These are phyloP conservation scores for Euplexia lucipara DNA, from an alignment of 2,888 invertebrate genomes.

Conservation along the genomic window DNA sequence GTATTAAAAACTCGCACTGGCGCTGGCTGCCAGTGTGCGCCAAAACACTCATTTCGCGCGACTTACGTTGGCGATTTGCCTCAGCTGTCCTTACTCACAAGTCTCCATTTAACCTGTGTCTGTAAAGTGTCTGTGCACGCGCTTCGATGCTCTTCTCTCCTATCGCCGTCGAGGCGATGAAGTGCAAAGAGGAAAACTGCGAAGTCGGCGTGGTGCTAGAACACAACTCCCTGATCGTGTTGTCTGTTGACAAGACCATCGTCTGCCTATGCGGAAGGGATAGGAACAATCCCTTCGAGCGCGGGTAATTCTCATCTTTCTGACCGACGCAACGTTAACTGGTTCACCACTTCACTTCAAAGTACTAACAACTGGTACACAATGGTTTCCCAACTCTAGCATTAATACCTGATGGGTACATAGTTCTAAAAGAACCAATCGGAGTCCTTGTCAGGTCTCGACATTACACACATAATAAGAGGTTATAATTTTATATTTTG, in stretches of 20 bases:
- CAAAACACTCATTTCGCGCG: slow-evolving; percentile 83
- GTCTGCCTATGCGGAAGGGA: slow-evolving; percentile 89
- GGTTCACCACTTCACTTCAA: slow-evolving; percentile 68
- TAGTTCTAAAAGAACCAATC: slow-evolving; percentile 20
- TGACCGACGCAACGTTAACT: slow-evolving; percentile 73
- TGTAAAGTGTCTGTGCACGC: slow-evolving; percentile 83
- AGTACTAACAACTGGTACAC: slow-evolving; percentile 63
- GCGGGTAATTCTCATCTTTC: slow-evolving; percentile 86
- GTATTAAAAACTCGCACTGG: slow-evolving; percentile 81
- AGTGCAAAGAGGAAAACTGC: slow-evolving; percentile 91
- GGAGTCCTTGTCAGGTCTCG: slow-evolving; percentile 18
- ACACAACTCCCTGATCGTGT: slow-evolving; percentile 89
- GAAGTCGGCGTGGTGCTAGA: slow-evolving; percentile 90
- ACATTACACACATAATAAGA: slow-evolving; percentile 4
- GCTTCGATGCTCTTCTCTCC: slow-evolving; percentile 90
- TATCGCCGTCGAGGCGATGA: slow-evolving; percentile 90
- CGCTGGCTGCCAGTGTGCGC: slow-evolving; percentile 85
- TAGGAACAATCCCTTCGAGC: slow-evolving; percentile 87
- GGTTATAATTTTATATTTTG: slow-evolving; percentile 29
- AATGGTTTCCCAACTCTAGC: slow-evolving; percentile 53
- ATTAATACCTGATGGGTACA: slow-evolving; percentile 44
- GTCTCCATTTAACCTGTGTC: slow-evolving; percentile 67
- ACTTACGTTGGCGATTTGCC: slow-evolving; percentile 78
- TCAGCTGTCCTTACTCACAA: slow-evolving; percentile 67
- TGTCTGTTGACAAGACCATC: slow-evolving; percentile 89